Evolutionary conservation across 1,140 invertebrate genomes (phyloP).

Genomic region (Calliopsis andreniformis): DNA sequence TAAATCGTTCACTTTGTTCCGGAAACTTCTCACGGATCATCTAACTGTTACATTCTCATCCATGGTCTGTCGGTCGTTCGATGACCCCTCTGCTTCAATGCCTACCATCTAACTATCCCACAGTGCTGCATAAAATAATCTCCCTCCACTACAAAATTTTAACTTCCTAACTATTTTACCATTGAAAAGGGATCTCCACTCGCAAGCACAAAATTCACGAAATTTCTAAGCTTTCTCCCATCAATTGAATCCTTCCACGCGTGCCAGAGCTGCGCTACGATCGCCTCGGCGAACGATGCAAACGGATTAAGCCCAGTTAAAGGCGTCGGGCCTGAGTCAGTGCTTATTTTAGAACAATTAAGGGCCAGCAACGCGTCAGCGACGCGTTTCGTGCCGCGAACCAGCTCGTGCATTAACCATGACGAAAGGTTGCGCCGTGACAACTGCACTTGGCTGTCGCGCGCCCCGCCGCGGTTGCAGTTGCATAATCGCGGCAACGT

Average conservation of each 20-base stretch:
- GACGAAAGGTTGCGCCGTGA: slow-evolving; percentile 37
- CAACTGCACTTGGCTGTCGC: slow-evolving; percentile 22
- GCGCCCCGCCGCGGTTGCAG: not conserved
- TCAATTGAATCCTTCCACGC: not conserved
- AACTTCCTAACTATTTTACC: not conserved
- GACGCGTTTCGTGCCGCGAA: slow-evolving; percentile 10
- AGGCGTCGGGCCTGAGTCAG: slow-evolving; percentile 58
- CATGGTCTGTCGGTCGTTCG: slow-evolving; percentile 14
- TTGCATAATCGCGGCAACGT: slow-evolving; percentile 26
- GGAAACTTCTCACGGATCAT: slow-evolving; percentile 22
- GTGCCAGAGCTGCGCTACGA: slow-evolving; percentile 21
- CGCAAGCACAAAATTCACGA: too few relatives aligned
- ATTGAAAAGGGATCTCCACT: not conserved
- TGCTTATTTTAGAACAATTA: slow-evolving; percentile 70
- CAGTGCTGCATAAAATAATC: not conserved
- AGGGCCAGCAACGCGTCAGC: slow-evolving; percentile 29
- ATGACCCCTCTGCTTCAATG: slow-evolving; percentile 12
- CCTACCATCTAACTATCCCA: not conserved
- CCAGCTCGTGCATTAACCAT: slow-evolving; percentile 28
- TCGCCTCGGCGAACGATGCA: slow-evolving; percentile 31
- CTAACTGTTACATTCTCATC: not conserved
- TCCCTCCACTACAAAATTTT: too few relatives aligned
- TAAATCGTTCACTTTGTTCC: slow-evolving; percentile 14
- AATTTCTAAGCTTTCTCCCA: too few relatives aligned
- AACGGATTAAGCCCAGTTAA: slow-evolving; percentile 59